These are phyloP conservation scores for Protobothrops flavoviridis DNA, from an alignment of 2,113 vertebrate genomes.

Conservation along the genomic window DNA sequence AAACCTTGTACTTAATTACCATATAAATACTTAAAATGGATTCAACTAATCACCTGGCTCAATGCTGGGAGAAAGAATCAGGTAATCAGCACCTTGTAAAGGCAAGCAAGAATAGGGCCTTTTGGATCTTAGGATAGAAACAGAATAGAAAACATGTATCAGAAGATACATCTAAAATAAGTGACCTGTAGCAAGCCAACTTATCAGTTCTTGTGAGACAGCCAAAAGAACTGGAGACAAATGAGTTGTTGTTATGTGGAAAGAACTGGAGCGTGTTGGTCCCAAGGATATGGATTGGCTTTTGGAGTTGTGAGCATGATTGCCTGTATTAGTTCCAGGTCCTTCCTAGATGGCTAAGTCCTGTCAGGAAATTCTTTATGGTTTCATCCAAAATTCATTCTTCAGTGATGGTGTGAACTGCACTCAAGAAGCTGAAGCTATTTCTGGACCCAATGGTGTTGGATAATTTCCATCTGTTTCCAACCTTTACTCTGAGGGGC, in stretches of 20 bases:
- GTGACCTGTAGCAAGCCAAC: background rate
- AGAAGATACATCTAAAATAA: background rate
- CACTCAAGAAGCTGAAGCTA: background rate
- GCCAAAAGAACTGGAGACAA: background rate
- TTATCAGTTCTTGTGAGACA: background rate
- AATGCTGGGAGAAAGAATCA: background rate
- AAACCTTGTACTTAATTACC: background rate
- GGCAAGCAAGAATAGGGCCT: background rate
- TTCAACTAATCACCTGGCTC: background rate
- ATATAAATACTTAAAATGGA: background rate
- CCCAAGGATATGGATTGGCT: background rate
- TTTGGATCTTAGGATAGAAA: background rate
- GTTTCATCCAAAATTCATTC: background rate
- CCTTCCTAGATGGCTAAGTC: background rate
- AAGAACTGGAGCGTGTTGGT: background rate
- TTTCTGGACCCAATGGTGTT: background rate
- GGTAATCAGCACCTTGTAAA: background rate
- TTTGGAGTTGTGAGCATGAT: background rate
- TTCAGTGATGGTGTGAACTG: background rate
- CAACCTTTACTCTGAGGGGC: background rate
- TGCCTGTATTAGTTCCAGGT: background rate
- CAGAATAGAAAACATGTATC: background rate
- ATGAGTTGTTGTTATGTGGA: background rate
- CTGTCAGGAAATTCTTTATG: background rate
- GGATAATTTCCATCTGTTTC: background rate